Evolutionary conservation across 2,888 invertebrate genomes (phyloP), one percentile per base, ranked within the genome.

Genomic region (Stenchaetothrips biformis): DNA sequence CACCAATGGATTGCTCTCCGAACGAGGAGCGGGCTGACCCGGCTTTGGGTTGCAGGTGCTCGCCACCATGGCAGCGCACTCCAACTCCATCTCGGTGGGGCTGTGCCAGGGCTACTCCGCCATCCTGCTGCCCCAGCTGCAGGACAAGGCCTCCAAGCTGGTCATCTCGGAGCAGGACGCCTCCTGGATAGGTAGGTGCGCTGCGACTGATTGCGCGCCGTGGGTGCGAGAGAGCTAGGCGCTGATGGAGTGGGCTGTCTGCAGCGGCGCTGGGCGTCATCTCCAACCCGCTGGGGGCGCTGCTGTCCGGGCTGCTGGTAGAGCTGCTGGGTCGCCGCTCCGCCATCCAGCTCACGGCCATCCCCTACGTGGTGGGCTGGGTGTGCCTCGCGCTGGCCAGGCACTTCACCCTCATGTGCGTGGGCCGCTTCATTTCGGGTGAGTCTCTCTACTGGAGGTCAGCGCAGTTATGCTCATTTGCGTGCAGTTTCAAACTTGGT

Each of bases 101-200:
- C 90, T 93, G 85, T 91, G 92, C 82, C 93, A 93, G 86, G 93
- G 92, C 77, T 93, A 92, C 88, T 93, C 93, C 77, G 93, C 93
- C 1, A 92, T 93, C 49, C 89, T 93, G 84, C 88, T 93, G 82
- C 93, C 93, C 80, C 92, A 92, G 87, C 89, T 93, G 82, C 87
- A 89, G 79, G 79, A 82, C 21, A 67, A 81, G 21, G 81, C 77
- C 79, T 83, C 83, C 80, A 81, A 82, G 8, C 81, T 85, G 3
- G 80, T 80, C 21, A 89, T 92, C 82, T 90, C 91, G 7, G 87
- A 89, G 74, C 91, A 91, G 82, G 90, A 92, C 86, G 89, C 90
- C 78, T 93, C 93, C 81, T 93, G 93, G 93, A 90, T 93, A 82
- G 92, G 92, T 92, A 85, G 89, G 89, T 84, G 8, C 77, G 7